phyloP scores from a whole-genome alignment of 2,113 vertebrate genomes.

The Mobula birostris region DNA sequence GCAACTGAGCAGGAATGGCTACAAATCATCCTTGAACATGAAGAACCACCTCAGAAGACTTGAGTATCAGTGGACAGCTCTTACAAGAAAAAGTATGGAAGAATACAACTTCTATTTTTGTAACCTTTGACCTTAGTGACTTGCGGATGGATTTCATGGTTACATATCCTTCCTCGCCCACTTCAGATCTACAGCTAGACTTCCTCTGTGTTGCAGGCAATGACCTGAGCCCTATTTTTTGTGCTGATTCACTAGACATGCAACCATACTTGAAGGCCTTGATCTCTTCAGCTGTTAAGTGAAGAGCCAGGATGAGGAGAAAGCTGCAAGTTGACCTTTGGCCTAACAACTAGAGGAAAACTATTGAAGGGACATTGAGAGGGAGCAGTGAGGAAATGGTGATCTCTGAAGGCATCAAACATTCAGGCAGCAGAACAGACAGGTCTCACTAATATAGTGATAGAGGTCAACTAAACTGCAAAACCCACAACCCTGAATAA shows the following conservation, averaged over 20 bases:
- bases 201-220: background rate
- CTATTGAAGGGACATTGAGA: background rate
- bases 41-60: background rate
- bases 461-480: background rate
- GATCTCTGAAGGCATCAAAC: background rate
- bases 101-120: background rate
- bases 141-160: background rate
- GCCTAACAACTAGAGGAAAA: background rate
- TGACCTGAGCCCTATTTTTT: background rate
- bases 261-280: background rate
- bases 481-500: background rate
- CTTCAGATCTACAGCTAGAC: background rate
- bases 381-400: background rate
- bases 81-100: background rate
- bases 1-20: too few relatives aligned
- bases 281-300: background rate
- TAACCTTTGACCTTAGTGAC: constrained; percentile 8
- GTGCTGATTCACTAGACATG: background rate
- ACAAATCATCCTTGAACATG: background rate
- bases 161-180: constrained; percentile 9
- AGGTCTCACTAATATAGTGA: background rate
- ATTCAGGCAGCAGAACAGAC: background rate
- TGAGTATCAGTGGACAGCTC: background rate
- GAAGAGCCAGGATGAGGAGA: constrained; percentile 30
- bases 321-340: constrained; percentile 28